Percentiles rank a stretch among this genome's conserved stretches.
These are phyloP conservation scores for Hyaena hyaena DNA, from an alignment of 2,113 vertebrate species.

Conservation along the genomic window DNA sequence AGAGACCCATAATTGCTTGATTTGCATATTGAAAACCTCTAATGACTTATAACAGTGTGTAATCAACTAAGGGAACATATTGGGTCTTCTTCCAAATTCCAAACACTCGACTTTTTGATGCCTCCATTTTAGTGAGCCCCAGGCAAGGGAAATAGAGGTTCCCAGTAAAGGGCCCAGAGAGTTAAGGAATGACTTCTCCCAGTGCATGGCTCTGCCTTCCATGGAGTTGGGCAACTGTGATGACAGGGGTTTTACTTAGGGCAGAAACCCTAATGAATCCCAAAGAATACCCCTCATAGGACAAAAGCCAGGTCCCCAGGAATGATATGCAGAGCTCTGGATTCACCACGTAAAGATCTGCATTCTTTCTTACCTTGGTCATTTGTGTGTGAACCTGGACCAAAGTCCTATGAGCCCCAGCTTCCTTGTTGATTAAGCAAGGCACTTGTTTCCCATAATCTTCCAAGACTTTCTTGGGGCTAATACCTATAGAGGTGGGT, in stretches of 20 bases:
- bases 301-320: background rate
- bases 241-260: too few relatives aligned
- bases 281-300: background rate
- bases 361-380: background rate
- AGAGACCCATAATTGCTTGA: background rate
- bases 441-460: background rate
- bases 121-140: background rate
- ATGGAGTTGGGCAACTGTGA: too few relatives aligned
- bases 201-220: background rate
- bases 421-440: background rate
- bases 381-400: background rate
- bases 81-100: background rate
- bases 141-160: background rate
- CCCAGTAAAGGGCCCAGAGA: background rate
- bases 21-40: conserved; percentile 58
- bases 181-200: background rate
- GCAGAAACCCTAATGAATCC: too few relatives aligned
- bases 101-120: background rate
- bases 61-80: background rate
- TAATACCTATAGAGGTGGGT: background rate
- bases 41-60: conserved; percentile 25
- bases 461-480: background rate
- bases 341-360: background rate
- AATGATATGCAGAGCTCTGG: background rate
- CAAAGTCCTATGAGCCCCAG: background rate